phyloP scores from a whole-genome alignment of 2,888 invertebrate species.

The Omphaloscelis lunosa region DNA sequence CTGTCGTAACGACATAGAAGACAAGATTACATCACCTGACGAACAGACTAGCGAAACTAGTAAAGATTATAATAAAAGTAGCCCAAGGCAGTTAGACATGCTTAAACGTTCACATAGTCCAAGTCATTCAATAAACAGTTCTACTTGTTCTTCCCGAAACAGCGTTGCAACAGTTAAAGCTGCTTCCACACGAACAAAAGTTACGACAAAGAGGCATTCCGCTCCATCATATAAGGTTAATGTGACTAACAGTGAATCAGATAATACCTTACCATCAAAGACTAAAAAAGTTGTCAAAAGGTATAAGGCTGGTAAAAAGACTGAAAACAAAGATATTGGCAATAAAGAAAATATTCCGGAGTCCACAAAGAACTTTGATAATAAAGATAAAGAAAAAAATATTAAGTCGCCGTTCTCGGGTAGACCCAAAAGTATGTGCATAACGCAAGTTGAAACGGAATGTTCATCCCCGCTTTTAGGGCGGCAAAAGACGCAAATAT shows the following conservation, averaged over 20 bases:
- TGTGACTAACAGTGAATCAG: conserved; percentile 73
- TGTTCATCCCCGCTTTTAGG: conserved; percentile 64
- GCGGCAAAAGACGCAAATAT: conserved; percentile 69
- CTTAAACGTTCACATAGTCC: conserved; percentile 68
- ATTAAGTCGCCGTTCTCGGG: conserved; percentile 69
- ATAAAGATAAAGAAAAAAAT: conserved; percentile 64
- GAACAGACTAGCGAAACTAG: conserved; percentile 55
- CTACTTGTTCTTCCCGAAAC: conserved; percentile 82
- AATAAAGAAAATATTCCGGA: conserved; percentile 83
- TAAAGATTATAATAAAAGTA: conserved; percentile 55
- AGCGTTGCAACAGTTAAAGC: conserved; percentile 82
- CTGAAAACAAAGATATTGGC: conserved; percentile 66
- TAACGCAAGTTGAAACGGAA: conserved; percentile 74
- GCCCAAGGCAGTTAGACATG: conserved; percentile 50
- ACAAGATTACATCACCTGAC: conserved; percentile 58
- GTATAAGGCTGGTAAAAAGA: conserved; percentile 70
- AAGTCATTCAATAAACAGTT: conserved; percentile 77
- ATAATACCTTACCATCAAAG: conserved; percentile 70
- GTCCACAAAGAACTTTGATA: conserved; percentile 70
- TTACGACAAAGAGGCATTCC: conserved; percentile 69
- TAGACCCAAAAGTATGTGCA: conserved; percentile 74
- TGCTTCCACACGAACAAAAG: conserved; percentile 69
- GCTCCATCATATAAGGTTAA: conserved; percentile 72
- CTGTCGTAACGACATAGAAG: conserved; percentile 77
- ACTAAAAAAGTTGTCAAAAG: conserved; percentile 75